Evolutionary conservation across 2,888 invertebrate genomes (phyloP), one percentile per base, ranked within the genome.

Genomic region (Myathropa florea): DNA sequence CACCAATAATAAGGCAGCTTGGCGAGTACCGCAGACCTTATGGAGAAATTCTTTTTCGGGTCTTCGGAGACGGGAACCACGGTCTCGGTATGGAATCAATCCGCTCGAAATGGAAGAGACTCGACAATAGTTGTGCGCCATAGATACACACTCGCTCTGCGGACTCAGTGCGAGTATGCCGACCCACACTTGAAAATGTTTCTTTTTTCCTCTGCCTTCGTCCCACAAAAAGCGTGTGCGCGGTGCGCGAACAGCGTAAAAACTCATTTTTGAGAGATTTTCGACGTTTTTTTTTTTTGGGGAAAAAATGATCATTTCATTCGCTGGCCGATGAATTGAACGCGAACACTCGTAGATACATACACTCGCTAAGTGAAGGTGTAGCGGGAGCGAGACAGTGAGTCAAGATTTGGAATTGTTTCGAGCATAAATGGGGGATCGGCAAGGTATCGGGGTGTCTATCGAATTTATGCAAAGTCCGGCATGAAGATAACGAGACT

Each of bases 1-100:
- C 85, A 85, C 85, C 85, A 85, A 85, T 85, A 85, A 77, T 85
- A 64, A 68, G 76, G 67, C 67, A 63, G 72, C 81, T 76, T 67
- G 30, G 53, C 46, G 46, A 46, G 46, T 18, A 14, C 21, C 1
- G 30, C 63, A 28, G 12, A 14, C 33, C 36, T 28, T 3, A 33
- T 12, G 28, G 78, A 85, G 76, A 81, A 63, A 76, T 76, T 80
- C 65, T 59, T 33, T 36, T 24, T 26, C 28, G 23, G 39, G 57
- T 26, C 23, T 24, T 57, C 24, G 23, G 24, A 57, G 57, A 57
- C 24, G 57, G 24, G 57, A 57, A 57, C 24, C 24, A 18, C 46
- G 46, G 6, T 46, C 46, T 18, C 46, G 46, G 39, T 6, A 46
- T 18, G 39, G 46, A 46, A 46, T 46, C 46, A 46, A 46, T 7